Evolutionary conservation across 2,797 vertebrate genomes (phyloP).

Genomic region (Scolopax bukidnonensis): DNA sequence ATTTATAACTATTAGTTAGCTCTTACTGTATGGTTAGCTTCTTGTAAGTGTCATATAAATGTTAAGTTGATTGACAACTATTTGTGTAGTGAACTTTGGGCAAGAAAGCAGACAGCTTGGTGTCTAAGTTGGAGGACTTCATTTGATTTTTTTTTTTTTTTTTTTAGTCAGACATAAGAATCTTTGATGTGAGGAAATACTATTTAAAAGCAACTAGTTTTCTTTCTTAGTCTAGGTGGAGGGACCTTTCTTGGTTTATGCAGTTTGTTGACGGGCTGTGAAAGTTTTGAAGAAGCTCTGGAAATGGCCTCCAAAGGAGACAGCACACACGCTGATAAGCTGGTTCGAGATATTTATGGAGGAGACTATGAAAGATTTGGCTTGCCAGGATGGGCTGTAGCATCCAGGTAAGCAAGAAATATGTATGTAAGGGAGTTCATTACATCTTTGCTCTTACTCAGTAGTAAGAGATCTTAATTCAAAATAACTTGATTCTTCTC

Average conservation of each 20-base stretch:
- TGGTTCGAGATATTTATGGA: conserved; percentile 89
- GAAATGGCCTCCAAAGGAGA: conserved; percentile 90
- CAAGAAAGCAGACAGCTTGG: background rate
- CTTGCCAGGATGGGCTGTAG: conserved; percentile 88
- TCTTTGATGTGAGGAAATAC: background rate
- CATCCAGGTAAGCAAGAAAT: conserved; percentile 82
- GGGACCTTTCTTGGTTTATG: conserved; percentile 89
- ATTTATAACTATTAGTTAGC: background rate
- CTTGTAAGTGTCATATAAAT: background rate
- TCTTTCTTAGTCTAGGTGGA: conserved; percentile 84
- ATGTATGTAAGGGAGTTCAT: background rate
- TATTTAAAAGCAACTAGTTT: background rate
- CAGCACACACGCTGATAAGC: conserved; percentile 88
- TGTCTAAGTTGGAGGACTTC: background rate
- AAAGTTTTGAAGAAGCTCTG: conserved; percentile 89
- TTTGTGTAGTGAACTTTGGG: background rate
- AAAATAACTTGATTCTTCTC: background rate
- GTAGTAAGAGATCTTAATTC: background rate
- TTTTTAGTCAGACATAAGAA: background rate
- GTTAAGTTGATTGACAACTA: background rate
- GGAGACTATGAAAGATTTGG: conserved; percentile 89
- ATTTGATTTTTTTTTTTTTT: background rate
- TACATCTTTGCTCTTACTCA: background rate
- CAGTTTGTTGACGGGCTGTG: conserved; percentile 88
- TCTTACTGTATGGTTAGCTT: background rate